Evolutionary conservation across 2,888 invertebrate species (phyloP), one percentile per base, ranked within the genome.

Genomic region (Sarcophaga variegata): DNA sequence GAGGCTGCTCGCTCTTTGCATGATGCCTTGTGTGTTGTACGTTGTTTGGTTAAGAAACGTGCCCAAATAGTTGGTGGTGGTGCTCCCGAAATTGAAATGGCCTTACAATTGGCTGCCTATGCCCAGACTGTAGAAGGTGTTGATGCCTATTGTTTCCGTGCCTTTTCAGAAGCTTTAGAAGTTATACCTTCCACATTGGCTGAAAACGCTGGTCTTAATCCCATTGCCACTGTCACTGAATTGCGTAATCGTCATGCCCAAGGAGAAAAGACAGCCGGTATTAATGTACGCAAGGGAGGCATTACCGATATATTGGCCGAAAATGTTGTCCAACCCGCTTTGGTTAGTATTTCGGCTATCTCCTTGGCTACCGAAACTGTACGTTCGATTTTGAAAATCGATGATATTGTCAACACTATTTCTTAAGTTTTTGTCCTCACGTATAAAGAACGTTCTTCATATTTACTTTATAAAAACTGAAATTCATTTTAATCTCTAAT

Each of bases 241-340:
- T 94, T 99, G 89, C 96, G 99, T 86, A 98, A 97, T 92, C 96
- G 97, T 90, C 99, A 99, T 94, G 98, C 98, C 8, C 95, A 96
- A 89, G 97, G 97, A 59, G 97, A 97, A 91, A 95, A 95, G 87
- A 97, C 96, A 89, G 97, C 98, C 70, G 99, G 99, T 78, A 99
- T 99, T 89, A 99, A 99, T 94, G 99, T 99, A 84, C 96, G 99
- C 74, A 97, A 97, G 94, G 99, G 99, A 78, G 96, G 97, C 89
- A 98, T 99, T 90, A 98, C 99, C 2, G 98, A 99, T 94, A 99
- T 99, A 93, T 95, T 98, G 84, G 98, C 98, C 89, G 99, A 99
- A 94, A 97, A 98, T 94, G 99, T 99, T 83, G 96, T 99, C 84
- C 99, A 99, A 94, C 99, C 99, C 69, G 95, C 99, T 90, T 95